Evolutionary conservation across 2,113 vertebrate species (phyloP), one percentile per base, ranked within the genome.

Genomic region (Centropristis striata): DNA sequence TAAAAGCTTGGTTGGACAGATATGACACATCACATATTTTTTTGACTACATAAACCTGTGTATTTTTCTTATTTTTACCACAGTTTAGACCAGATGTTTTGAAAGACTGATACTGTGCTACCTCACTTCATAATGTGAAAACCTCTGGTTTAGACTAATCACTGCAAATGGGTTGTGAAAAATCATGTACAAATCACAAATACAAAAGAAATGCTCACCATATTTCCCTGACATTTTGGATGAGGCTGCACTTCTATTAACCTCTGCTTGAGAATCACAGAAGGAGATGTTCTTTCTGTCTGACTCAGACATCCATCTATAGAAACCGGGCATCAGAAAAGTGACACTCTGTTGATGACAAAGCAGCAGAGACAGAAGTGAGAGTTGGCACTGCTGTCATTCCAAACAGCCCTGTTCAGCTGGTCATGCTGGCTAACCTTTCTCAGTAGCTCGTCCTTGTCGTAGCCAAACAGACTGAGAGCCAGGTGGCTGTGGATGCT

Each of bases 301-400:
- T 0, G 74, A 44, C 20, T 87, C 84, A 39, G 86, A 90, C 95
- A 96, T 96, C 89, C 94, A 92, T 51, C 93, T 94, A 81, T 96
- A 98, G 93, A 99, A 99, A 59, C 94, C 95, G 27, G 98, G 97
- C 75, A 99, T 96, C 90, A 99, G 93, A 88, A 97, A 96, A 10
- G 96, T 96, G 79, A 99, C 94, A 32, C 90, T 96, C 98, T 99
- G 88, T 92, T 47, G 54, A 89, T 39, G 39, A 80, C 57, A 70
- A 87, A 69, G n/a, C 39, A 78, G 60, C 36, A 76, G 47, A 60
- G 60, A 83, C 42, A 87, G 44, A 86, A 39, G n/a, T 75, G 28
- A 84, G 55, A 28, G 10, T 49, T 36, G 58, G 44, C 32, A 10
- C 3, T 15, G 3, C 42, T 2, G 8, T 80, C 23, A 55, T 13